Evolutionary conservation across 2,113 vertebrate species (phyloP).

Genomic region (Hydrolagus affinis): DNA sequence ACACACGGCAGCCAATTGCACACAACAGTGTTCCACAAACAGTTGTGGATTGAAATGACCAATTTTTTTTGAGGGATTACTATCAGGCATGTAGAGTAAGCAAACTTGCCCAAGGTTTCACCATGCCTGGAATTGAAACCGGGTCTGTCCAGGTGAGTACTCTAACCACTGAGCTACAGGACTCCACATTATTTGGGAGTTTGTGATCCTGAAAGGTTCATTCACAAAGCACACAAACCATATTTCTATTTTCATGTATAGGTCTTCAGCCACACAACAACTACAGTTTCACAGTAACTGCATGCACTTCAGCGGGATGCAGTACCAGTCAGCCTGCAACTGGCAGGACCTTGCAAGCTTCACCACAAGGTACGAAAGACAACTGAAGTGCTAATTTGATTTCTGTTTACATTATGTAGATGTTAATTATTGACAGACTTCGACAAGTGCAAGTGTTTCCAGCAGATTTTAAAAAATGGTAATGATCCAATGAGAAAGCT

Average conservation of each 20-base stretch:
- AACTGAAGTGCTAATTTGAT: not conserved
- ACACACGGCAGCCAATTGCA: no score
- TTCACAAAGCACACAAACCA: not conserved
- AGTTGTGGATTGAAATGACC: no score
- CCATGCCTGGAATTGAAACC: no score
- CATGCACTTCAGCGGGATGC: slow-evolving; percentile 75
- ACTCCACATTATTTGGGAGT: not conserved
- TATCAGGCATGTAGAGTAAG: no score
- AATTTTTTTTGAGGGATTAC: no score
- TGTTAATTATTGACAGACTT: not conserved
- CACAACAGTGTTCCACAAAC: no score
- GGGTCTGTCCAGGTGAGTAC: no score
- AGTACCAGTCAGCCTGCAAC: slow-evolving; percentile 63
- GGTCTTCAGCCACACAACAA: slow-evolving; percentile 72
- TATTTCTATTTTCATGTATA: slow-evolving; percentile 43
- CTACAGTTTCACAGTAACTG: slow-evolving; percentile 72
- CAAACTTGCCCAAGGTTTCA: no score
- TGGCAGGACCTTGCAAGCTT: slow-evolving; percentile 74
- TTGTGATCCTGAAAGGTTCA: not conserved
- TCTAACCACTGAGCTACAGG: no score
- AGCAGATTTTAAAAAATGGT: not conserved
- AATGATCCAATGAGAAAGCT: no score
- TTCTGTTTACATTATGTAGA: not conserved
- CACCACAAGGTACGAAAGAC: slow-evolving; percentile 57
- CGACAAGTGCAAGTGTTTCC: not conserved